Base-by-base conservation (phyloP, 1,140 invertebrate species). In the Nylanderia fulva region DNA sequence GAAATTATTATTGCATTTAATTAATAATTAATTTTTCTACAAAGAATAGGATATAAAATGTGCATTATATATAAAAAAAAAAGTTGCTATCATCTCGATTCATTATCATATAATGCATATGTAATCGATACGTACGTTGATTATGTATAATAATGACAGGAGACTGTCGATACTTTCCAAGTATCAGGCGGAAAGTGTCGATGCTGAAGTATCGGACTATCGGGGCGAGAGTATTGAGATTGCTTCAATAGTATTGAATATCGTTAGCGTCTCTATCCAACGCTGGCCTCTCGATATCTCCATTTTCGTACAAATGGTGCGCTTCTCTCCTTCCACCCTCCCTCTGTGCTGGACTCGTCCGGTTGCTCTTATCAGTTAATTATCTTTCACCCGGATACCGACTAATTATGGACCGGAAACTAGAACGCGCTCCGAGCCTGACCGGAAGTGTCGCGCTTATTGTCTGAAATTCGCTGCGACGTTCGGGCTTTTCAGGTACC, bases 401-500 rank as follows among this genome's bases (percentile, higher is more conserved):
- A 85, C 88, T 92, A 91, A 92, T 92, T 92, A 91, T 88, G 79
- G 29, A 68, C 88, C 91, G 91, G 91, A 92, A 92, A 88, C 86
- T 91, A 87, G 80, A 91, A 87, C 87, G 84, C 61, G 77, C 84
- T 13, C 68, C 64, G 85, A 86, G 85, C 87, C 88, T 90, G 91
- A 91, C 90, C 91, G 92, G 91, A 92, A 91, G 85, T 79, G 85
- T 74, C 64, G 87, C 52, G 87, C 84, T 91, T 87, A 88, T 86
- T 85, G 85, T 85, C 80, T 83, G 86, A 89, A 88, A 77, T 85
- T 88, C 74, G 72, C 29, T 18, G 18, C 52, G 77, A 42, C 77
- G 13, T 27, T n/a, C n/a, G 42, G 71, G 71, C 54, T 60, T 61
- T 84, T 71, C 56, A 24, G 68, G 45, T 74, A 48, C 39, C 63